phyloP scores from a whole-genome alignment of 2,797 vertebrate genomes.

The Chaetodon trifasciatus region DNA sequence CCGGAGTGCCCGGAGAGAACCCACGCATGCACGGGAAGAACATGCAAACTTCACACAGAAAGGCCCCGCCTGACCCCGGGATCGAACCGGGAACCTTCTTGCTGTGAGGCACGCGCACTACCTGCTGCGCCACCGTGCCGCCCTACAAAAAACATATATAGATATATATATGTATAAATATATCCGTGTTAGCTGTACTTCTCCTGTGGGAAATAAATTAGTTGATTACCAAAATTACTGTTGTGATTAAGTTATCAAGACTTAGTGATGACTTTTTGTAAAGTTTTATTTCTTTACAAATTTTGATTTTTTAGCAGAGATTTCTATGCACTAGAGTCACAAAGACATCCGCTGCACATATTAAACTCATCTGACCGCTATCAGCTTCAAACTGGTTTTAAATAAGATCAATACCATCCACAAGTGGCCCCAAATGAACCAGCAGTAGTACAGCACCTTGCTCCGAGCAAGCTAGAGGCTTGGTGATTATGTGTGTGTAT shows the following conservation, averaged over 20 bases:
- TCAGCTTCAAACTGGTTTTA: conserved; percentile 6
- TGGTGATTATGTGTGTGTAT: conserved; percentile 14
- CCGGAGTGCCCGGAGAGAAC: too few species aligned
- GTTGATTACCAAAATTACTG: background rate
- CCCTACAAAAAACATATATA: background rate
- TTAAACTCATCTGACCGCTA: conserved; percentile 14
- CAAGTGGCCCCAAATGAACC: conserved; percentile 23
- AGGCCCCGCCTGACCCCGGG: too few species aligned
- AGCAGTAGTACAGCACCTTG: conserved; percentile 12
- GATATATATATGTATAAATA: too few species aligned
- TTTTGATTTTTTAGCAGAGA: conserved; percentile 10
- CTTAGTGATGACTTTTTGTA: too few species aligned
- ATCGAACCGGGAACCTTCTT: too few species aligned
- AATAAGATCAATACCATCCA: conserved; percentile 23
- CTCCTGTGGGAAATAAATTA: background rate
- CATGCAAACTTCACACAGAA: too few species aligned
- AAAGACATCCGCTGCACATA: conserved; percentile 1
- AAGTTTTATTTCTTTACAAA: background rate
- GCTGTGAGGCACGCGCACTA: too few species aligned
- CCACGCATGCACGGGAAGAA: too few species aligned
- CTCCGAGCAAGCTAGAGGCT: conserved; percentile 20
- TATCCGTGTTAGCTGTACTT: too few species aligned
- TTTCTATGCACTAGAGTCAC: conserved; percentile 4
- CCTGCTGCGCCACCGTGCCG: too few species aligned
- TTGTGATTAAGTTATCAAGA: background rate